A percentile compares a stretch with the other conserved stretches of the same genome.
Conservation (phyloP, 2,888 invertebrate species). For the Acanthoscelides obtectus region DNA sequence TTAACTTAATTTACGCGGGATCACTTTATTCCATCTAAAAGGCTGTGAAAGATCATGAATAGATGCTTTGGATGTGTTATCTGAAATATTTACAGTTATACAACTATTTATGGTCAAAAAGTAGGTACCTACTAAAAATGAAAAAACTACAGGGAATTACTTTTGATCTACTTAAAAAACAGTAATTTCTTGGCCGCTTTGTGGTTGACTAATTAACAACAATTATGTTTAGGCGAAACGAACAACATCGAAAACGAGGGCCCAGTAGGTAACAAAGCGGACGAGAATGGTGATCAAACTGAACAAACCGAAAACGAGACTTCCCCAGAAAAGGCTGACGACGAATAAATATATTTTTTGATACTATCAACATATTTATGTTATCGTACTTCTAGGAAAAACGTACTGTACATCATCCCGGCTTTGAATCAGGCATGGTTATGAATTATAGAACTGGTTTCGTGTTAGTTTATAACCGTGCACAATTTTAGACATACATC, state of each 20-base stretch:
- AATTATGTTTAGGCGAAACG: not conserved
- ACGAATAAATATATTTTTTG: not conserved
- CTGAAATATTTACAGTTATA: too few species aligned
- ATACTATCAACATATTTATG: not conserved
- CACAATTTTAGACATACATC: not conserved
- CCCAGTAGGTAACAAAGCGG: constrained; percentile 9
- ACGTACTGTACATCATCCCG: not conserved
- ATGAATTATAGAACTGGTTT: not conserved
- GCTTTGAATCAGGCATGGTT: not conserved
- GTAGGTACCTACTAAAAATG: too few species aligned
- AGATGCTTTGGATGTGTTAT: too few species aligned
- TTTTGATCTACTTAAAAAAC: too few species aligned
- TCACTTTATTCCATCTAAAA: too few species aligned
- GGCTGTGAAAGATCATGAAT: too few species aligned
- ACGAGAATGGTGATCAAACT: constrained; percentile 10
- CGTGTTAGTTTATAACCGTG: not conserved
- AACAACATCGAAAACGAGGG: constrained; percentile 19
- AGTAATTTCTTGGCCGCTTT: too few species aligned
- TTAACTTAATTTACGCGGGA: too few species aligned
- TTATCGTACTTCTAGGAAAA: not conserved
- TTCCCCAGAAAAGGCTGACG: constrained; percentile 18
- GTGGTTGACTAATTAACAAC: too few species aligned
- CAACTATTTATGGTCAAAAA: too few species aligned
- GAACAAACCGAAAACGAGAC: constrained; percentile 16
- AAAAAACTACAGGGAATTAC: too few species aligned